Evolutionary conservation across 2,888 invertebrate species (phyloP).

Genomic region (Dasypolia templi): DNA sequence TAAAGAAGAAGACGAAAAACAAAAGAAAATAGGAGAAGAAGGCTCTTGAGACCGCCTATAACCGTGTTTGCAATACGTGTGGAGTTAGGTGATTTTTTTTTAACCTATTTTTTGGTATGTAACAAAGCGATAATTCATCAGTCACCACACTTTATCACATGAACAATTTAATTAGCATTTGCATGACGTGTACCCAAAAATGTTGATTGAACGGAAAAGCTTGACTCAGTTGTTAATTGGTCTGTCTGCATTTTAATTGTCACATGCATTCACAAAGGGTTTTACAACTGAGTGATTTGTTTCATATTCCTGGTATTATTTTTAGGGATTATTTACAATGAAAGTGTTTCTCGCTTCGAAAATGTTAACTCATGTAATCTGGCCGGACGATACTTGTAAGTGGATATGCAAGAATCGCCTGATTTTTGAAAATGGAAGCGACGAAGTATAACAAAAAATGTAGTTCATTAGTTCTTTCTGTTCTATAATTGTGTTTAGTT

Average conservation of each 20-base stretch:
- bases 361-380: background rate
- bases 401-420: background rate
- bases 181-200: constrained; percentile 38
- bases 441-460: background rate
- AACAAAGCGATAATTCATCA: background rate
- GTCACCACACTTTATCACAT: background rate
- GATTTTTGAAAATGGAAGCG: background rate
- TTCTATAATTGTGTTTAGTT: no score
- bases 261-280: constrained; percentile 46
- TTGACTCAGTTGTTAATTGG: constrained; percentile 58
- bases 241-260: constrained; percentile 68
- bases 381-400: background rate
- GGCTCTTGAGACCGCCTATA: no score
- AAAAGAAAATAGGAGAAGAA: no score
- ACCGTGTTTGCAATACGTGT: no score
- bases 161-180: constrained; percentile 22
- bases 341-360: background rate
- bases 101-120: no score
- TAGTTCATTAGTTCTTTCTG: no score
- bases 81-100: no score
- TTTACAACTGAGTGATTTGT: constrained; percentile 46
- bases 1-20: no score
- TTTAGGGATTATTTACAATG: constrained; percentile 24
- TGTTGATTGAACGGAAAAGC: constrained; percentile 49
- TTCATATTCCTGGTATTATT: constrained; percentile 40